phyloP scores from a whole-genome alignment of 2,888 invertebrate genomes.

The Latrodectus hesperus region DNA sequence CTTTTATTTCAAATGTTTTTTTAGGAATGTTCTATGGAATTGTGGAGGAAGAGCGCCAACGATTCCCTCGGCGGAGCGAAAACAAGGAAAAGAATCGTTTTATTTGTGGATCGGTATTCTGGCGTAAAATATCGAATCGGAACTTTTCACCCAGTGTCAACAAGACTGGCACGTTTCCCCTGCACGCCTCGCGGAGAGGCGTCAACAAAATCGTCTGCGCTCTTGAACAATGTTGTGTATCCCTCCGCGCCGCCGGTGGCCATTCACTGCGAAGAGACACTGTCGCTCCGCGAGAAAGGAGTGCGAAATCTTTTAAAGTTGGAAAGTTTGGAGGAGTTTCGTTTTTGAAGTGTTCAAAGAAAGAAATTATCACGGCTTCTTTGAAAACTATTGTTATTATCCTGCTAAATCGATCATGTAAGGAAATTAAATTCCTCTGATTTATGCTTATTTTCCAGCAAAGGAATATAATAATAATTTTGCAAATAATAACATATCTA shows the following conservation, averaged over 20 bases:
- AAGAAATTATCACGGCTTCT: not conserved
- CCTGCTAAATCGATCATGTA: too few relatives aligned
- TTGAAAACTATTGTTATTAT: not conserved
- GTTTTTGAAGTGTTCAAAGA: not conserved
- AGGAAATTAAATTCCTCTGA: too few relatives aligned
- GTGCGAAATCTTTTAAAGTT: conserved; percentile 52
- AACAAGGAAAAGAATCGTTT: not conserved
- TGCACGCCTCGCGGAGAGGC: conserved; percentile 51
- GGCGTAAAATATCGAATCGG: not conserved
- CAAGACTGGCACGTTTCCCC: conserved; percentile 55
- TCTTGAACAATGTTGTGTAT: conserved; percentile 33
- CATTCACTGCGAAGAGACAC: conserved; percentile 36
- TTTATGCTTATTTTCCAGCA: too few relatives aligned
- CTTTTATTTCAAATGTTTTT: not conserved
- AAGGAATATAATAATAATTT: too few relatives aligned
- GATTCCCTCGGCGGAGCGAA: not conserved
- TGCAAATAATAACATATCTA: too few relatives aligned
- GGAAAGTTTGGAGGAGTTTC: conserved; percentile 22
- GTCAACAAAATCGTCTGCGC: conserved; percentile 67
- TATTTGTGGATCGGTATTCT: not conserved
- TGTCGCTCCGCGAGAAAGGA: conserved; percentile 46
- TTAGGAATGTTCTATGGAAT: not conserved
- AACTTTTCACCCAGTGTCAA: conserved; percentile 28
- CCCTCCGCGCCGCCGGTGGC: conserved; percentile 46
- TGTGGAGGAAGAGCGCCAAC: not conserved